Evolutionary conservation across 2,888 invertebrate species (phyloP).

Genomic region (Drosophila paranaensis): DNA sequence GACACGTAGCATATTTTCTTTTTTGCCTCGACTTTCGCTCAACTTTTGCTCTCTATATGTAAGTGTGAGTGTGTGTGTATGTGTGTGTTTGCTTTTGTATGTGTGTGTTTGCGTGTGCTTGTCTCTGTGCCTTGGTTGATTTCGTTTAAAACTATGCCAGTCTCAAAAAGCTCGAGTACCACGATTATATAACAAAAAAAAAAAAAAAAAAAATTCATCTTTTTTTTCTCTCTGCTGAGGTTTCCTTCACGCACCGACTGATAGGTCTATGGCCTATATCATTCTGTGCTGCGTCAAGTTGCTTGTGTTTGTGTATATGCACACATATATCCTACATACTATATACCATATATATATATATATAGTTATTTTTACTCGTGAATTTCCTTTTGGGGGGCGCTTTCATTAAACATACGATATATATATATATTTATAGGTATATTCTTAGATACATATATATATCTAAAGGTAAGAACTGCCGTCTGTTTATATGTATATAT

Average conservation of each 20-base stretch:
- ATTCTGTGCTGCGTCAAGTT: conserved; percentile 6
- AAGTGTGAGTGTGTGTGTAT: conserved; percentile 4
- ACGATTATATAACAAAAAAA: conserved; percentile 52
- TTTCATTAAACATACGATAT: conserved; percentile 21
- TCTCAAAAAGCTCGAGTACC: conserved; percentile 86
- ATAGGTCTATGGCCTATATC: conserved; percentile 18
- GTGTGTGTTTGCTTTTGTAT: conserved; percentile 15
- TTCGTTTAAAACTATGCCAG: conserved; percentile 85
- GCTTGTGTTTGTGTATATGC: conserved; percentile 17
- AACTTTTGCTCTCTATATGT: conserved; percentile 17
- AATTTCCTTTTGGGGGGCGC: conserved; percentile 18
- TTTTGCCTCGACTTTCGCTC: conserved; percentile 18
- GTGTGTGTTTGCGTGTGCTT: conserved; percentile 16
- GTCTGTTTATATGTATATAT: conserved; percentile 4
- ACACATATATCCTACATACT: conserved; percentile 14
- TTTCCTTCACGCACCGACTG: neutral
- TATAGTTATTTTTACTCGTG: conserved; percentile 9
- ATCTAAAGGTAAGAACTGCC: conserved; percentile 30
- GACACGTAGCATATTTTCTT: conserved; percentile 20
- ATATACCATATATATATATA: conserved; percentile 17
- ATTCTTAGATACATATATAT: conserved; percentile 12
- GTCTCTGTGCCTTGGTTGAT: conserved; percentile 24
- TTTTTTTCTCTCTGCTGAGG: neutral
- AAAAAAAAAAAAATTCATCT: conserved; percentile 39
- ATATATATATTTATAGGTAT: too few relatives aligned